phyloP scores from a whole-genome alignment of 2,113 vertebrate genomes.

The Gambusia affinis region DNA sequence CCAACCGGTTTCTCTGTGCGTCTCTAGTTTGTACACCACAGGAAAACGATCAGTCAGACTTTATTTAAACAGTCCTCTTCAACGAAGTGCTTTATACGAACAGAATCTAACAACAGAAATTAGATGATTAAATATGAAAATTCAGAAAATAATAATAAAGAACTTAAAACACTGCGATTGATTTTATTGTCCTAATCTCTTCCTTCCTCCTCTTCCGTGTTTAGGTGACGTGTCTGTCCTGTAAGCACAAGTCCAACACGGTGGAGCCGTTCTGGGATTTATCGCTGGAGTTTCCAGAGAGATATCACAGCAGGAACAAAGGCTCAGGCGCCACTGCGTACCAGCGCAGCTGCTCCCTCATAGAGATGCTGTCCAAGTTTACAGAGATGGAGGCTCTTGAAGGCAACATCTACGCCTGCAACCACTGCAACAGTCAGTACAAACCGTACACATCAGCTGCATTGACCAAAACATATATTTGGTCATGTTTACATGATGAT shows the following conservation, averaged over 20 bases:
- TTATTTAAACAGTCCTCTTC: too few species aligned
- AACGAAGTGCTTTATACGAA: too few species aligned
- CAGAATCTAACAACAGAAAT: not conserved
- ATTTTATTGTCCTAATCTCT: too few species aligned
- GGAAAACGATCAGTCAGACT: too few species aligned
- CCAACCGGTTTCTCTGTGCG: too few species aligned
- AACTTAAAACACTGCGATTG: not conserved
- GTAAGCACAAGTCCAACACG: conserved; percentile 97
- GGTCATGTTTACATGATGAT: not conserved
- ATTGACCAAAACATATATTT: not conserved
- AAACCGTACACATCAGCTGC: not conserved
- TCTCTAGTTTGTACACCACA: too few species aligned
- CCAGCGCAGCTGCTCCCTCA: conserved; percentile 91
- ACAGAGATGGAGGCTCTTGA: conserved; percentile 97
- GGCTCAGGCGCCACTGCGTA: conserved; percentile 80
- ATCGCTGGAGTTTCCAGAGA: conserved; percentile 96
- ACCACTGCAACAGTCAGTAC: conserved; percentile 97
- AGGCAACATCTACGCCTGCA: conserved; percentile 96
- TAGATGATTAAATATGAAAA: not conserved
- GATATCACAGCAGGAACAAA: conserved; percentile 91
- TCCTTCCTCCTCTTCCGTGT: not conserved
- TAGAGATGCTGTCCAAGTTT: conserved; percentile 98
- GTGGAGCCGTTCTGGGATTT: conserved; percentile 98
- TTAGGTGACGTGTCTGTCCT: conserved; percentile 96
- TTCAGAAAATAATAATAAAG: not conserved